phyloP scores from a whole-genome alignment of 2,113 vertebrate genomes.

The Muntiacus reevesi region DNA sequence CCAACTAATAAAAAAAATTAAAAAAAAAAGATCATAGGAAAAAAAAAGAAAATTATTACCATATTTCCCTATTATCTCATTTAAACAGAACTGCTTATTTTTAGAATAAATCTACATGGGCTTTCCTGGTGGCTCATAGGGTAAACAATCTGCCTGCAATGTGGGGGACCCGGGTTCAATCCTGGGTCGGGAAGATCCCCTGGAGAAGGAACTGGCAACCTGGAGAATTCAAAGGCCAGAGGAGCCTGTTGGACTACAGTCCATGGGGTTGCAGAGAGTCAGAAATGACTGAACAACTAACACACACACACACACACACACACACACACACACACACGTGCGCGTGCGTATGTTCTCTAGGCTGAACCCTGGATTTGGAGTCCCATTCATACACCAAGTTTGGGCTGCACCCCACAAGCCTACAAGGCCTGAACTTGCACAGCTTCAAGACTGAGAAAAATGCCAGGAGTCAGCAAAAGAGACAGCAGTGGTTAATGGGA shows the following conservation, averaged over 20 bases:
- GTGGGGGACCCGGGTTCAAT: not conserved
- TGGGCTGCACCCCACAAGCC: no score
- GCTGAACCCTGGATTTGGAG: not conserved
- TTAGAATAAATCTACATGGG: not conserved
- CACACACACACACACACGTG: not conserved
- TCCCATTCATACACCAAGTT: not conserved
- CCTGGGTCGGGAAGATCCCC: not conserved
- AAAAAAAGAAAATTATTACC: not conserved
- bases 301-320: not conserved
- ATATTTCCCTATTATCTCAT: not conserved
- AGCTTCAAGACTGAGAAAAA: not conserved
- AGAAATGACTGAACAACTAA: not conserved
- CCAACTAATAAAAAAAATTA: no score
- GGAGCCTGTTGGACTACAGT: not conserved
- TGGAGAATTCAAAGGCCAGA: not conserved
- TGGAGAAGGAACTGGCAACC: not conserved
- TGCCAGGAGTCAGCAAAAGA: not conserved
- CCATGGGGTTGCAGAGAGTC: not conserved
- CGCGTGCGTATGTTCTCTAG: not conserved
- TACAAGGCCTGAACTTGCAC: rapidly evolving
- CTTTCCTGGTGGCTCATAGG: not conserved
- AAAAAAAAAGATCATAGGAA: no score
- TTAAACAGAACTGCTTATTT: not conserved
- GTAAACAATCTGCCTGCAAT: not conserved
- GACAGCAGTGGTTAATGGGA: not conserved